Conservation (phyloP, 2,888 invertebrate species). For the Parnassius smintheus region DNA sequence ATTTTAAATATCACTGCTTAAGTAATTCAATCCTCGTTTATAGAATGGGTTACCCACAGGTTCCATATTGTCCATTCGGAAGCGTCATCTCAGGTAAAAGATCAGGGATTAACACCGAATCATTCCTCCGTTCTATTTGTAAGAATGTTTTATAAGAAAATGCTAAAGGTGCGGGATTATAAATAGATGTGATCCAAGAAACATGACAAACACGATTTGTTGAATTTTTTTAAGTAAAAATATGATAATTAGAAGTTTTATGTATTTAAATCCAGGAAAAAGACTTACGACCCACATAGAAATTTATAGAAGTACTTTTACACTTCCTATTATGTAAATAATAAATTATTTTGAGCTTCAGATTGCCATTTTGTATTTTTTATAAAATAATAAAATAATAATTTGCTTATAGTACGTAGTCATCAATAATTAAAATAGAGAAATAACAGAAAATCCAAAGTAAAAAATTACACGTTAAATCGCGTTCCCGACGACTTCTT, state of each 20-base stretch:
- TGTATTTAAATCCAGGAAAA: background rate
- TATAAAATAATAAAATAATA: no score
- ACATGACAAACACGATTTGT: background rate
- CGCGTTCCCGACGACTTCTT: conserved; percentile 6
- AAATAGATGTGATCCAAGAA: background rate
- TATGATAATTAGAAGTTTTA: no score
- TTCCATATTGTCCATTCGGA: no score
- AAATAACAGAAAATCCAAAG: background rate
- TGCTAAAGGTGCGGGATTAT: background rate
- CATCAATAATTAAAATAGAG: background rate
- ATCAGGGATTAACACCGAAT: no score
- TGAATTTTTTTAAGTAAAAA: no score
- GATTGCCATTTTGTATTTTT: background rate
- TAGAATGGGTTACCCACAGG: no score
- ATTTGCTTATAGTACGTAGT: no score
- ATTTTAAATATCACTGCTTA: no score
- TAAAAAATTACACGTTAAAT: conserved; percentile 1
- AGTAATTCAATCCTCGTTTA: no score
- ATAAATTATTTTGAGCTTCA: conserved; percentile 22
- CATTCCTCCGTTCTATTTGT: no score
- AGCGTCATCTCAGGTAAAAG: no score
- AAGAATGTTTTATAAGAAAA: no score
- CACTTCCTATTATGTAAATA: conserved; percentile 11
- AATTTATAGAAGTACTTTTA: conserved; percentile 12
- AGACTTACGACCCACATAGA: conserved; percentile 7